Conservation (phyloP, 2,797 vertebrate genomes). For the Pagetopsis macropterus region DNA sequence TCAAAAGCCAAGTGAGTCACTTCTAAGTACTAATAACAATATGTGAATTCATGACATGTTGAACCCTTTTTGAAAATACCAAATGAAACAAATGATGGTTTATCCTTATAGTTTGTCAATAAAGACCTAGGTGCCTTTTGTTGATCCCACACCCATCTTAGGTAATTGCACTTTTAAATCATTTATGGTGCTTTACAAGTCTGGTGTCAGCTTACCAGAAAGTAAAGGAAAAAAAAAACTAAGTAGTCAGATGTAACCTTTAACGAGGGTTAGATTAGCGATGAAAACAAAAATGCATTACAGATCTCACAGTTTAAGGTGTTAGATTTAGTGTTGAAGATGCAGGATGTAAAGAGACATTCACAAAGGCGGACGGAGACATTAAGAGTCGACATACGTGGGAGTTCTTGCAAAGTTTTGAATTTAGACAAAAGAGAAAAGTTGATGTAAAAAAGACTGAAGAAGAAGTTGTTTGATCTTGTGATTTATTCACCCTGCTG, state of each 20-base stretch:
- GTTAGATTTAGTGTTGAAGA: conserved; percentile 40
- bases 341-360: conserved; percentile 52
- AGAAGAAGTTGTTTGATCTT: conserved; percentile 60
- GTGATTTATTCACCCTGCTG: conserved; percentile 48
- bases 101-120: not conserved
- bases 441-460: conserved; percentile 59
- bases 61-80: not conserved
- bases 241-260: conserved; percentile 8
- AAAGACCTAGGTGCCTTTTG: not conserved
- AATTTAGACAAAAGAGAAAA: conserved; percentile 76
- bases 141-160: not conserved
- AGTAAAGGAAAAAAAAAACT: not conserved
- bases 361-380: conserved; percentile 57
- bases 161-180: conserved; percentile 4
- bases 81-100: not conserved
- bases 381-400: conserved; percentile 66
- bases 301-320: conserved; percentile 31
- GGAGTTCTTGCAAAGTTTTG: conserved; percentile 73
- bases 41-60: not conserved
- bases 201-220: not conserved
- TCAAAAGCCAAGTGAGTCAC: too few species aligned
- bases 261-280: conserved; percentile 37
- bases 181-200: conserved; percentile 5
- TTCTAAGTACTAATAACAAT: too few species aligned
- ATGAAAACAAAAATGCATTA: conserved; percentile 32